A percentile compares a stretch with the other conserved stretches of the same genome.
Evolutionary conservation across 2,113 vertebrate genomes (phyloP).

Genomic region (Thryonomys swinderianus): DNA sequence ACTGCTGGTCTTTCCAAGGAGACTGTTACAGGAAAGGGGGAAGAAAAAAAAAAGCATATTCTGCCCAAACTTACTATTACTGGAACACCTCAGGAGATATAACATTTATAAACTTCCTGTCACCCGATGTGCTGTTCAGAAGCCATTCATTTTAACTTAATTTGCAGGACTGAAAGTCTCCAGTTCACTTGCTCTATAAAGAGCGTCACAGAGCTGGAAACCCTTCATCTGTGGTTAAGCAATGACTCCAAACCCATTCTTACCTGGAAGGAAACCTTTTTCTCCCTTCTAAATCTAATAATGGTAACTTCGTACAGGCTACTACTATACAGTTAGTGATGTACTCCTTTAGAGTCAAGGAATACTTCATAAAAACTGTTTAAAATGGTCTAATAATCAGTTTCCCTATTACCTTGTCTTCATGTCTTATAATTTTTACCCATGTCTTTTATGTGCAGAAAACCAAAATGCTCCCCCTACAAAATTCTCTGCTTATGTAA

Average conservation of each 20-base stretch:
- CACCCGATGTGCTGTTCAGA: slow-evolving; percentile 62
- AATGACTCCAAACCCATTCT: slow-evolving; percentile 30
- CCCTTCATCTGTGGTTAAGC: slow-evolving; percentile 59
- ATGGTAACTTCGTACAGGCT: slow-evolving; percentile 34
- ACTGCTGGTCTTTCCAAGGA: slow-evolving; percentile 63
- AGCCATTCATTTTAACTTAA: slow-evolving; percentile 83
- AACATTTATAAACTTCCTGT: slow-evolving; percentile 79
- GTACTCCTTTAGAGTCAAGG: neutral
- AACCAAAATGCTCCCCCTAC: too few species aligned
- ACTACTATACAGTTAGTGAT: neutral
- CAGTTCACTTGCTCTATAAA: slow-evolving; percentile 65
- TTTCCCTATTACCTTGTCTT: slow-evolving; percentile 13
- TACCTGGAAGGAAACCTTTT: slow-evolving; percentile 25
- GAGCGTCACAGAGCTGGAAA: slow-evolving; percentile 31
- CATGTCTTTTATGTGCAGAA: slow-evolving; percentile 32
- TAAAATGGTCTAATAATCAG: slow-evolving; percentile 14
- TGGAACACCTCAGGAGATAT: slow-evolving; percentile 69
- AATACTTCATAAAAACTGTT: slow-evolving; percentile 33
- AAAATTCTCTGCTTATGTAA: neutral
- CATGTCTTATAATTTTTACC: slow-evolving; percentile 7
- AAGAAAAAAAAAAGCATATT: slow-evolving; percentile 38
- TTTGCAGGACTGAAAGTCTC: slow-evolving; percentile 75
- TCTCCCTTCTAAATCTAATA: neutral
- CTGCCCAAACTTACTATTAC: slow-evolving; percentile 75
- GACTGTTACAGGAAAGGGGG: slow-evolving; percentile 2